These are phyloP conservation scores for Theretra japonica DNA, from an alignment of 2,888 invertebrate genomes.

Conservation along the genomic window DNA sequence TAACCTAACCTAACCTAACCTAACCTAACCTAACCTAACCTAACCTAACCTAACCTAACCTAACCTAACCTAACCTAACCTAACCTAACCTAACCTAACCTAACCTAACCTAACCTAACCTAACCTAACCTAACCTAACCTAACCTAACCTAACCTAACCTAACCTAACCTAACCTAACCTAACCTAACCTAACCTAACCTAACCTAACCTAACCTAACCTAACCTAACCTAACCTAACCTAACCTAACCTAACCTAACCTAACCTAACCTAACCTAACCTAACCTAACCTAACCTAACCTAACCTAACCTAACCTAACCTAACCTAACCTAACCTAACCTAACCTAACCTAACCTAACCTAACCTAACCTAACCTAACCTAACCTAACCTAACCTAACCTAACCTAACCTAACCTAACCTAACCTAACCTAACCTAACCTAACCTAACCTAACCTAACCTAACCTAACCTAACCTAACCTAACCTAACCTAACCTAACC, in stretches of 20 bases:
- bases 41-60: slow-evolving; percentile 35
- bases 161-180: slow-evolving; percentile 31
- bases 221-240: slow-evolving; percentile 37
- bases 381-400: too few species aligned
- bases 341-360: too few species aligned
- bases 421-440: too few species aligned
- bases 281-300: too few species aligned
- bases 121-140: slow-evolving; percentile 36
- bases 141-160: slow-evolving; percentile 33
- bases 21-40: too few species aligned
- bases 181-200: slow-evolving; percentile 35
- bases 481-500: slow-evolving; percentile 33
- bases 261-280: slow-evolving; percentile 39
- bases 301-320: too few species aligned
- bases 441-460: too few species aligned
- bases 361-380: too few species aligned
- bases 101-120: slow-evolving; percentile 35
- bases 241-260: slow-evolving; percentile 38
- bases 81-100: slow-evolving; percentile 34
- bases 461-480: too few species aligned
- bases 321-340: too few species aligned
- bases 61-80: slow-evolving; percentile 31
- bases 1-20: too few species aligned
- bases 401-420: too few species aligned
- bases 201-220: slow-evolving; percentile 36